Evolutionary conservation across 2,113 vertebrate species (phyloP).

Genomic region (Erinaceus europaeus): DNA sequence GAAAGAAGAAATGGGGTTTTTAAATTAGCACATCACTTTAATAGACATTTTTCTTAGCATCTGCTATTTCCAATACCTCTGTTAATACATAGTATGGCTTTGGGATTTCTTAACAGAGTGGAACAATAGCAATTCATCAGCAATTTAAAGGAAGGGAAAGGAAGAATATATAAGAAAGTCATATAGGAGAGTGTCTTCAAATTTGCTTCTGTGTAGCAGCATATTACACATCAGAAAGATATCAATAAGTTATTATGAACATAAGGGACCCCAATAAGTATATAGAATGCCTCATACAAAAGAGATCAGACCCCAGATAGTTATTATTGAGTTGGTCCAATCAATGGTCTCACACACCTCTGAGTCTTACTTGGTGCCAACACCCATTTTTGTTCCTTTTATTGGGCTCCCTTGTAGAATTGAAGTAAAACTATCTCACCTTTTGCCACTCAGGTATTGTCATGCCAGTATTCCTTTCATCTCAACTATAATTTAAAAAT

Average conservation of each 20-base stretch:
- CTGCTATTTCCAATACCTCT: background rate
- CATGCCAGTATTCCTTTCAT: background rate
- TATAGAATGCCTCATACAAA: background rate
- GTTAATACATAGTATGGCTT: background rate
- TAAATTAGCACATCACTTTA: background rate
- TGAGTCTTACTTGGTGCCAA: background rate
- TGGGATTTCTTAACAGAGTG: constrained; percentile 18
- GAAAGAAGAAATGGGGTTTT: background rate
- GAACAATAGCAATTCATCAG: background rate
- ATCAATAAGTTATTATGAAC: background rate
- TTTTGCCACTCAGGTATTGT: background rate
- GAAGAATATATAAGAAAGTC: background rate
- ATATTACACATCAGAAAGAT: background rate
- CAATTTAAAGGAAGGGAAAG: background rate
- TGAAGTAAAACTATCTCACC: background rate
- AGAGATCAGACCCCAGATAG: background rate
- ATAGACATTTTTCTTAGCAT: background rate
- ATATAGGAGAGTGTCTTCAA: background rate
- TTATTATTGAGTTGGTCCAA: background rate
- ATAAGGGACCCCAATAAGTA: background rate
- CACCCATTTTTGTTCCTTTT: background rate
- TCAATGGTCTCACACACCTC: background rate
- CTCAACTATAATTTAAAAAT: background rate
- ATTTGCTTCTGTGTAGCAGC: background rate
- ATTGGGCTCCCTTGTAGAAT: background rate